phyloP scores from a whole-genome alignment of 2,113 vertebrate species.

The Nothobranchius kuhntae region DNA sequence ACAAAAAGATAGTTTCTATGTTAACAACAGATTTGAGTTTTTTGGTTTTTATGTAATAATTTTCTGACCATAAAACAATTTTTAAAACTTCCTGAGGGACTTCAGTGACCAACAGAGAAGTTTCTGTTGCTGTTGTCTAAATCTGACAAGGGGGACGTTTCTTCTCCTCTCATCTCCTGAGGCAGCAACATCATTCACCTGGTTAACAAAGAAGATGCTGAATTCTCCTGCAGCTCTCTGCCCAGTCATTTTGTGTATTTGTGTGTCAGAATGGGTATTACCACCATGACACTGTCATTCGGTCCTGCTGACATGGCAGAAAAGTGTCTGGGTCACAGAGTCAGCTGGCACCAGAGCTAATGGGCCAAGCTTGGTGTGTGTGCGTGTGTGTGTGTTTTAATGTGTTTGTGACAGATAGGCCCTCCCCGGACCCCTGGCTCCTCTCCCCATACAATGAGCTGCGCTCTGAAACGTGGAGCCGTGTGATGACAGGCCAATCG shows the following conservation, averaged over 20 bases:
- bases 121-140: conserved; percentile 9
- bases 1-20: no score
- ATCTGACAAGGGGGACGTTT: conserved; percentile 20
- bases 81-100: neutral
- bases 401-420: conserved; percentile 35
- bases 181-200: conserved; percentile 32
- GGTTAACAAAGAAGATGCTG: conserved; percentile 47
- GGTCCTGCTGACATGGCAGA: conserved; percentile 77
- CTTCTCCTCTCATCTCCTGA: conserved; percentile 23
- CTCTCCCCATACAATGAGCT: conserved; percentile 61
- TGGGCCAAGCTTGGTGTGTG: conserved; percentile 58
- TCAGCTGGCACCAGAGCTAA: conserved; percentile 83
- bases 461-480: conserved; percentile 78
- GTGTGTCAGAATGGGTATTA: conserved; percentile 40
- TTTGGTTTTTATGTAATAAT: no score
- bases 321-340: conserved; percentile 83
- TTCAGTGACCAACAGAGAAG: conserved; percentile 8
- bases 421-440: conserved; percentile 40
- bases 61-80: neutral
- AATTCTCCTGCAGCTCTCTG: conserved; percentile 11
- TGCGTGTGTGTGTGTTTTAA: conserved; percentile 19
- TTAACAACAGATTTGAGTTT: no score
- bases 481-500: conserved; percentile 81
- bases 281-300: conserved; percentile 70
- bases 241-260: conserved; percentile 3